phyloP scores from a whole-genome alignment of 1,140 invertebrate species.

The Lethrus apterus region DNA sequence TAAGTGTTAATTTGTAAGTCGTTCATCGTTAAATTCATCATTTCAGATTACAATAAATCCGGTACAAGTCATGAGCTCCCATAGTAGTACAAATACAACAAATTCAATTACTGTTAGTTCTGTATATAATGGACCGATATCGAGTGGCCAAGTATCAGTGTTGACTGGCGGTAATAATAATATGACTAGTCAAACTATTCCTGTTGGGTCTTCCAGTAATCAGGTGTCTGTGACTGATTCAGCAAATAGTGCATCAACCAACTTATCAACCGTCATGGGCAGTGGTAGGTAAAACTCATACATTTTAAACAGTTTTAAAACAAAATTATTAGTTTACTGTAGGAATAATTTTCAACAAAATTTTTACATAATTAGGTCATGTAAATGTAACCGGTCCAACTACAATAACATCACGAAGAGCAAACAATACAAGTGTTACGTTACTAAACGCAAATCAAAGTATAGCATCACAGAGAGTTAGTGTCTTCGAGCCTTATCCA shows the following conservation, averaged over 20 bases:
- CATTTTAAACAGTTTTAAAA: not conserved
- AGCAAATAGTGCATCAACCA: not conserved
- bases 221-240: slow-evolving; percentile 13
- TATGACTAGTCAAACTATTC: slow-evolving; percentile 30
- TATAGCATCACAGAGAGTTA: slow-evolving; percentile 60
- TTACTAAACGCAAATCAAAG: slow-evolving; percentile 55
- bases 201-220: slow-evolving; percentile 26
- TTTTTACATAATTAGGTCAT: slow-evolving; percentile 31
- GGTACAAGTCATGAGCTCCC: slow-evolving; percentile 9
- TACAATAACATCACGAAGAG: slow-evolving; percentile 54
- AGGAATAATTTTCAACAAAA: not conserved
- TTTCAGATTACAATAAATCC: slow-evolving; percentile 20
- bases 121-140: slow-evolving; percentile 32
- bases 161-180: slow-evolving; percentile 28
- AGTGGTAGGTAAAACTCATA: slow-evolving; percentile 9
- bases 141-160: slow-evolving; percentile 35
- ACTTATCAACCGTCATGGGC: slow-evolving; percentile 9
- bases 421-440: slow-evolving; percentile 63
- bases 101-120: slow-evolving; percentile 36
- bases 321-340: not conserved
- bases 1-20: slow-evolving; percentile 19
- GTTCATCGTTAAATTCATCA: too few relatives aligned
- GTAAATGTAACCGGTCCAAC: slow-evolving; percentile 49
- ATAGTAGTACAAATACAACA: slow-evolving; percentile 16
- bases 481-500: slow-evolving; percentile 78